Conservation (phyloP, 2,797 vertebrate species). For the Crocidura indochinensis region DNA sequence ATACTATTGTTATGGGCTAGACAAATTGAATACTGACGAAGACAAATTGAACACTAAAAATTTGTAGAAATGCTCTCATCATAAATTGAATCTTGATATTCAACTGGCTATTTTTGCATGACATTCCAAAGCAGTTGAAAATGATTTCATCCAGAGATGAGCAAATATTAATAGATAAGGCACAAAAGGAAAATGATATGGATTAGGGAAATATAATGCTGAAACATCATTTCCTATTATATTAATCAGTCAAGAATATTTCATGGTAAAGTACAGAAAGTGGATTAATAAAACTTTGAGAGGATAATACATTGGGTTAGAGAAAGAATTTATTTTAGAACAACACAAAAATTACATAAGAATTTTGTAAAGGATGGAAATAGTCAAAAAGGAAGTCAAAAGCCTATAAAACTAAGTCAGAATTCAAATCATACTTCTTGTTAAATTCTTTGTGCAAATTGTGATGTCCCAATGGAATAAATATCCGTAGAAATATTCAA, state of each 20-base stretch:
- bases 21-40: not conserved
- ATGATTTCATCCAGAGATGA: not conserved
- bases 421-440: not conserved
- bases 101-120: no score
- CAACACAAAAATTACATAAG: not conserved
- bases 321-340: not conserved
- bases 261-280: not conserved
- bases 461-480: not conserved
- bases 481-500: not conserved
- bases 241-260: not conserved
- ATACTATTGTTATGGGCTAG: not conserved
- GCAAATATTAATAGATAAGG: not conserved
- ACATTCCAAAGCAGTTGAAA: not conserved
- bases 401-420: not conserved
- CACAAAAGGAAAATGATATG: not conserved
- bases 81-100: not conserved
- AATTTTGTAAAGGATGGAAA: not conserved
- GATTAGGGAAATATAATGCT: not conserved
- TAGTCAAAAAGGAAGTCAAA: no score
- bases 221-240: not conserved
- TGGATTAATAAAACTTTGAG: conserved; percentile 4
- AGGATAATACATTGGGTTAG: not conserved
- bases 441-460: not conserved
- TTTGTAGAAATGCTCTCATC: not conserved
- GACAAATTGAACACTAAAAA: not conserved